Evolutionary conservation across 2,797 vertebrate species (phyloP).

Genomic region (Leontocebus nigricollis): DNA sequence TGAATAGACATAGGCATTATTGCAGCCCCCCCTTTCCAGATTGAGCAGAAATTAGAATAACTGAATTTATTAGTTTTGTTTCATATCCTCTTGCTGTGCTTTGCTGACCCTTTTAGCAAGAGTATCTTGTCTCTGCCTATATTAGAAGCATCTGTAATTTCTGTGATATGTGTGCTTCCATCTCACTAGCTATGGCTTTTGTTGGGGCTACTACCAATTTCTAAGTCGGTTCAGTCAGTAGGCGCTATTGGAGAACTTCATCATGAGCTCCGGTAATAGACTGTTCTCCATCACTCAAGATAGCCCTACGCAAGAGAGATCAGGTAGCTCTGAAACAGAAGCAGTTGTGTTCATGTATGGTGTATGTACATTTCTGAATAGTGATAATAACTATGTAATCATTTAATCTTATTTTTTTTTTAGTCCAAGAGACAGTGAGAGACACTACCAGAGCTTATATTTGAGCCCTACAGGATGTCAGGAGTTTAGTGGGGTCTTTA

Average conservation of each 20-base stretch:
- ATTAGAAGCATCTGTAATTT: neutral
- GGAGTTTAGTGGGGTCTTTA: neutral
- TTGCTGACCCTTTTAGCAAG: neutral
- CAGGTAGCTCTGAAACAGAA: neutral
- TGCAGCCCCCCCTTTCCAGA: neutral
- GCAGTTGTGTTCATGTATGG: neutral
- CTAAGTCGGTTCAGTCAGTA: neutral
- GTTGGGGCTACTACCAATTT: neutral
- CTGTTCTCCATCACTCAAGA: neutral
- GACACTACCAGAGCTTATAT: neutral
- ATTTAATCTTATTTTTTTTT: neutral
- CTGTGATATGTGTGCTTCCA: neutral
- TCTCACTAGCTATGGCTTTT: neutral
- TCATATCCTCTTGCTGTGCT: neutral
- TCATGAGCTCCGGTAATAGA: neutral
- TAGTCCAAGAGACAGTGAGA: neutral
- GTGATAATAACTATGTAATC: neutral
- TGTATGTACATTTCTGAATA: neutral
- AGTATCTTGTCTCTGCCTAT: neutral
- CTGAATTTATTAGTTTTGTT: neutral
- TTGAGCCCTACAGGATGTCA: neutral
- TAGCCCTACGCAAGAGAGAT: neutral
- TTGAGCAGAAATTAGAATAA: neutral
- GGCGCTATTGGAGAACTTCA: neutral
- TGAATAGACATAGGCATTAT: neutral